Evolutionary conservation across 2,113 vertebrate species (phyloP), one percentile per base, ranked within the genome.

Genomic region (Benitochromis conjunctus): DNA sequence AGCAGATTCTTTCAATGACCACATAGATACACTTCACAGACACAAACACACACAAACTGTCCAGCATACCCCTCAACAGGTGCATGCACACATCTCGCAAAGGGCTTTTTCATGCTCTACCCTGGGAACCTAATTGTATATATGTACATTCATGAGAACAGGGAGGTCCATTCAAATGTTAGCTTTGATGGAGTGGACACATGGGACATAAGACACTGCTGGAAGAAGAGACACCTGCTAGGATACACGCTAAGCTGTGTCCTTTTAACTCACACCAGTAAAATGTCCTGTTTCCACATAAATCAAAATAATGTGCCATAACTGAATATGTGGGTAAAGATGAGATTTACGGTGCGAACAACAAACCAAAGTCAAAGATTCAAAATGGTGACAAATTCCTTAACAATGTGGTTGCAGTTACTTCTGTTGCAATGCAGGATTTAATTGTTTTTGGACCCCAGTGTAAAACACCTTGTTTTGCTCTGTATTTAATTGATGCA

Each of bases 101-200:
- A 92, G 83, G 79, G 56, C 85, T 48, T 88, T 86, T 88, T 87
- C 84, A 92, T 90, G 86, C 88, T 84, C 55, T 57, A 46, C 79
- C 91, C 84, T 93, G 94, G 83, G 92, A 93, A 89, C 46, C 57
- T 36, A 11, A 58, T 69, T 86, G 36, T 57, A 10, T 84, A 21
- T 57, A 78, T 81, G 80, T 43, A 51, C 86, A 69, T 85, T 53
- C 41, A 38, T 46, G 34, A 85, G 62, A 41, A 74, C 9, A 79
- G 71, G 46, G 71, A 76, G 71, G 71, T 19, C 34, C 81, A 71
- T 82, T 88, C 80, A 82, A 34, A 81, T 71, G 86, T 79, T 66
- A 18, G 80, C 76, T 83, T 81, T 91, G 88, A 94, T 82, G 82
- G 89, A 90, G 74, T 57, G 82, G 82, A 89, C 90, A 92, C 57